Percentiles rank a stretch among this genome's conserved stretches.
These are phyloP conservation scores for Rhodinocichla rosea DNA, from an alignment of 2,113 vertebrate genomes.

Conservation along the genomic window DNA sequence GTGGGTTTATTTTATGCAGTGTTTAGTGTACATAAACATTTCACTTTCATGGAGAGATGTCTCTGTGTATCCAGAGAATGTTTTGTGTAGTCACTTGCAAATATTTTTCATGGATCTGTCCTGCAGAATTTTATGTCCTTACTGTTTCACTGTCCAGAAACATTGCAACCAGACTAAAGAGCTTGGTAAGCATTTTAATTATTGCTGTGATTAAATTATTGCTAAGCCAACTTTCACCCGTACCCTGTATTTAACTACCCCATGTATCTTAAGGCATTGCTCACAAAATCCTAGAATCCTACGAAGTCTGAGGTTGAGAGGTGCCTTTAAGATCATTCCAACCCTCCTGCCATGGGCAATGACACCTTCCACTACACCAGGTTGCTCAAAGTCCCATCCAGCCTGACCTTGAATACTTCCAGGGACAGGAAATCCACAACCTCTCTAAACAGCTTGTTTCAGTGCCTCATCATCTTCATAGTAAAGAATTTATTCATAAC, in stretches of 20 bases:
- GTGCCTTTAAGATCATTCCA: background rate
- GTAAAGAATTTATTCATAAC: background rate
- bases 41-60: background rate
- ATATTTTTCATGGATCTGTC: background rate
- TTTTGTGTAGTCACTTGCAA: background rate
- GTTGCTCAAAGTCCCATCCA: background rate
- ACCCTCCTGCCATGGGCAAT: background rate
- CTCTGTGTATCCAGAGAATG: background rate
- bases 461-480: background rate
- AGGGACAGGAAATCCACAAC: background rate
- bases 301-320: accelerated
- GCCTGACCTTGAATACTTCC: background rate
- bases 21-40: background rate
- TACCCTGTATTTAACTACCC: background rate
- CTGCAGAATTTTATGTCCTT: background rate
- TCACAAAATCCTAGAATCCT: background rate
- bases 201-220: background rate
- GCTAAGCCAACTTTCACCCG: background rate
- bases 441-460: background rate
- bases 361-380: background rate
- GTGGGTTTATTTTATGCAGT: background rate
- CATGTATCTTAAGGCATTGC: background rate
- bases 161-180: background rate
- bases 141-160: background rate
- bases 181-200: background rate